Evolutionary conservation across 37 sponge, comb jelly and placozoan genomes (phyloP).

Genomic region (Geodia barretti): DNA sequence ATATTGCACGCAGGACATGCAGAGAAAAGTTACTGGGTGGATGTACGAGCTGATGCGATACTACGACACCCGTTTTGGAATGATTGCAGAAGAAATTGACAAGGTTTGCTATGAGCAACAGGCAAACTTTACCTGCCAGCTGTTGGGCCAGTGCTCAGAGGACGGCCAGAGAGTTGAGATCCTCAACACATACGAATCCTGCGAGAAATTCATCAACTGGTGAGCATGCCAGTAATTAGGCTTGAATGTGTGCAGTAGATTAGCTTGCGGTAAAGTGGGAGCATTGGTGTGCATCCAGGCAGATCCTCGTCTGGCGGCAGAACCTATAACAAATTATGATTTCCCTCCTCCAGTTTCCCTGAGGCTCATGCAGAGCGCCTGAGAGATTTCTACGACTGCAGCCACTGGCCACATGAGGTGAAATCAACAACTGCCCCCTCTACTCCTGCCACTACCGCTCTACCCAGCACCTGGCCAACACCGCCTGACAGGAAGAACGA

Average conservation of each 20-base stretch:
- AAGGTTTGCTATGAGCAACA: not conserved
- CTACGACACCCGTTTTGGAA: not conserved
- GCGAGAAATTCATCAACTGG: conserved; percentile 25
- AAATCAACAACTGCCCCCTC: not conserved
- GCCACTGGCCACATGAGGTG: not conserved
- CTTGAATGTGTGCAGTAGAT: too few species aligned
- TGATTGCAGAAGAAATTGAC: not conserved
- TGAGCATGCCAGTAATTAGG: not conserved
- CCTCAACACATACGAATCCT: conserved; percentile 17
- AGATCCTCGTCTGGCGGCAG: not conserved
- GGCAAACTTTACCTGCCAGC: not conserved
- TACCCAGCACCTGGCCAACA: too few species aligned
- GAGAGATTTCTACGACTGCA: not conserved
- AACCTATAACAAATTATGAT: too few species aligned
- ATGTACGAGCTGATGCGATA: conserved; percentile 18
- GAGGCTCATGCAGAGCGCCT: not conserved
- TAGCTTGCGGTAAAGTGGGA: not conserved
- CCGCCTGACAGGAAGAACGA: too few species aligned
- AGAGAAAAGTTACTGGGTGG: conserved; percentile 3
- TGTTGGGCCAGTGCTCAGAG: conserved; percentile 27
- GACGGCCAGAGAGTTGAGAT: conserved; percentile 23
- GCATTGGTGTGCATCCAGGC: not conserved
- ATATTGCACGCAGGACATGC: not conserved
- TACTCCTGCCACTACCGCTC: too few species aligned
- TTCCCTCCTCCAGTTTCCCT: not conserved